Evolutionary conservation across 2,113 vertebrate genomes (phyloP).

Genomic region (Eolophus roseicapilla): DNA sequence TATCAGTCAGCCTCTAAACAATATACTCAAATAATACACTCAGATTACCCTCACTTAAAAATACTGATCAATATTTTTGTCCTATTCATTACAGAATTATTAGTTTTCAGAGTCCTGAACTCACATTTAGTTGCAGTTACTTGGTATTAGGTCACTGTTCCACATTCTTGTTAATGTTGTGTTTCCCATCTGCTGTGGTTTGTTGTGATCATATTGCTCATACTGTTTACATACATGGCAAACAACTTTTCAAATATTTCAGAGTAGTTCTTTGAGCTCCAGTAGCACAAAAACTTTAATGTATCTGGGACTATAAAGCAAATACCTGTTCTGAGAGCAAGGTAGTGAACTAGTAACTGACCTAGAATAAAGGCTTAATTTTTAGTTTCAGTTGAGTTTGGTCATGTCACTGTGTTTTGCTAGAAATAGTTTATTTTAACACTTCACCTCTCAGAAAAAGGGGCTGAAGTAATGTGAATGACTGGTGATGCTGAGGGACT

Average conservation of each 20-base stretch:
- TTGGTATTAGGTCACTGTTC: not conserved
- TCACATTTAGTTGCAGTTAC: not conserved
- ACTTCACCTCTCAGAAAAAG: not conserved
- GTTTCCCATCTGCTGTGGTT: not conserved
- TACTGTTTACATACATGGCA: not conserved
- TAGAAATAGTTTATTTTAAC: not conserved
- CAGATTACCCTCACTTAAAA: not conserved
- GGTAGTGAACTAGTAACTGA: not conserved
- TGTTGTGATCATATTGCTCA: not conserved
- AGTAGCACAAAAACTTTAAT: not conserved
- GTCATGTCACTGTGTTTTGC: not conserved
- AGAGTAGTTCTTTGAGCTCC: not conserved
- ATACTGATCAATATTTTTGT: not conserved
- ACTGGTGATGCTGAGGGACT: not conserved
- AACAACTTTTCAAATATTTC: not conserved
- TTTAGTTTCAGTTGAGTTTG: not conserved
- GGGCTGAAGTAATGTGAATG: not conserved
- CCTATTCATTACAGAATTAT: not conserved
- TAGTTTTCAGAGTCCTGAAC: not conserved
- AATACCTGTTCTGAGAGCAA: not conserved
- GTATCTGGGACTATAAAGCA: not conserved
- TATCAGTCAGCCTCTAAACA: not conserved
- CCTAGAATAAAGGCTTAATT: not conserved
- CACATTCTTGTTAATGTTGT: not conserved
- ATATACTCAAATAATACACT: not conserved